Base-by-base conservation (phyloP, 2,797 vertebrate genomes). In the Aeoliscus strigatus region DNA sequence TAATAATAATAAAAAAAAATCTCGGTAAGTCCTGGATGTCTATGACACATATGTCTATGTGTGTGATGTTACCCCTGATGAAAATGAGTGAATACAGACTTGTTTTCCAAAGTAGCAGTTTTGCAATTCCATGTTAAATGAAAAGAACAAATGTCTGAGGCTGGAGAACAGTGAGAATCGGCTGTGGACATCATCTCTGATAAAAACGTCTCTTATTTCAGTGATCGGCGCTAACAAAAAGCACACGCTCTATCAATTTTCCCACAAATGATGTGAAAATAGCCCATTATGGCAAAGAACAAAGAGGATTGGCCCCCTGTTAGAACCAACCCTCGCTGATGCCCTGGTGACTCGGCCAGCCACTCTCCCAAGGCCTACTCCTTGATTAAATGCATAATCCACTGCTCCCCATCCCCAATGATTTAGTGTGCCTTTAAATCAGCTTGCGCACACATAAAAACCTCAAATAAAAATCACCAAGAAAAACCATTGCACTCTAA, bases 351-450 rank as follows among this genome's bases (percentile, higher is more conserved):
- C 86, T 85, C 53, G 77, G 76, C 82, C 79, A 83, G 83, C 87
- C 81, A 83, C 82, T 86, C 83, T 88, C 83, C 80, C 85, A 86
- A 87, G 87, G 85, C 86, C 89, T 86, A 80, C 84, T 84, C 81
- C 87, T 89, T 90, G 89, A 90, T 90, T 90, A 90, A 90, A 90
- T 89, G 89, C 87, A 90, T 90, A 90, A 90, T 88, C 86, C 86
- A 87, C 84, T 85, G 81, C 85, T 87, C 86, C 65, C 75, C 74
- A 86, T 81, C 80, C 85, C 79, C 82, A 70, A 66, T 88, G 89
- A 88, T 88, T 90, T 89, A 86, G 83, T 88, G 87, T 75, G 85
- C 84, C 89, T 91, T 91, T 90, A 91, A 90, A 89, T 86, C 86
- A 90, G 85, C 88, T 87, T 87, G 87, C 85, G 84, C 88, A 87